A percentile compares a stretch with the other conserved stretches of the same genome.
Conservation (phyloP, 2,888 invertebrate genomes). For the Dexiosoma caninum region DNA sequence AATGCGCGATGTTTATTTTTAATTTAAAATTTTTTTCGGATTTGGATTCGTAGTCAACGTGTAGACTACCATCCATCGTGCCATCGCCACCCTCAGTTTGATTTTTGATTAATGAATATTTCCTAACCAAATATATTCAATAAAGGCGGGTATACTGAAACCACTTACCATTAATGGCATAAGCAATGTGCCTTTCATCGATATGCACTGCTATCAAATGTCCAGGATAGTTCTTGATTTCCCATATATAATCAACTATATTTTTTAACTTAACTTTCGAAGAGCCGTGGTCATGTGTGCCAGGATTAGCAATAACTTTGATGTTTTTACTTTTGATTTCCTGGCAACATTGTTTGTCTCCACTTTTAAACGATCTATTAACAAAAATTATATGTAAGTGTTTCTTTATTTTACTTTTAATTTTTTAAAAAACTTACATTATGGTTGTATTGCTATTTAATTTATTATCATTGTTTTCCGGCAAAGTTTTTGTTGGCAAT, state of each 20-base stretch:
- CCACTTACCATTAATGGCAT: conserved; percentile 89
- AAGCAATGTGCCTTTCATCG: conserved; percentile 91
- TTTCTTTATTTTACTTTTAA: not conserved
- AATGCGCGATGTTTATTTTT: too few relatives aligned
- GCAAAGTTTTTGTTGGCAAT: conserved; percentile 48
- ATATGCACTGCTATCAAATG: conserved; percentile 93
- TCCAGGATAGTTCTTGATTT: conserved; percentile 90
- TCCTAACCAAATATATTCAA: too few relatives aligned
- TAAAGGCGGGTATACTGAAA: too few relatives aligned
- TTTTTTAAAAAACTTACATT: conserved; percentile 39
- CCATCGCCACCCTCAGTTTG: too few relatives aligned
- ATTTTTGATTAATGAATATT: too few relatives aligned
- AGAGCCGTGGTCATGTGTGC: conserved; percentile 88
- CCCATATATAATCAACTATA: conserved; percentile 96
- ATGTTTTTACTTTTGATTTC: conserved; percentile 80
- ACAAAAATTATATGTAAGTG: not conserved
- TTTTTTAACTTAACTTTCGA: conserved; percentile 94
- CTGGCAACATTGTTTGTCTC: conserved; percentile 73
- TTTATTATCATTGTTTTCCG: conserved; percentile 11
- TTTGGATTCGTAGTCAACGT: too few relatives aligned
- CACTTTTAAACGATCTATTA: conserved; percentile 71
- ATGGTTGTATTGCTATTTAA: conserved; percentile 22
- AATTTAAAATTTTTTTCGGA: too few relatives aligned
- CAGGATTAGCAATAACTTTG: conserved; percentile 84
- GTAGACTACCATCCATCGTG: too few relatives aligned